These are phyloP conservation scores for Boloria selene DNA, from an alignment of 2,888 invertebrate genomes.

Conservation along the genomic window DNA sequence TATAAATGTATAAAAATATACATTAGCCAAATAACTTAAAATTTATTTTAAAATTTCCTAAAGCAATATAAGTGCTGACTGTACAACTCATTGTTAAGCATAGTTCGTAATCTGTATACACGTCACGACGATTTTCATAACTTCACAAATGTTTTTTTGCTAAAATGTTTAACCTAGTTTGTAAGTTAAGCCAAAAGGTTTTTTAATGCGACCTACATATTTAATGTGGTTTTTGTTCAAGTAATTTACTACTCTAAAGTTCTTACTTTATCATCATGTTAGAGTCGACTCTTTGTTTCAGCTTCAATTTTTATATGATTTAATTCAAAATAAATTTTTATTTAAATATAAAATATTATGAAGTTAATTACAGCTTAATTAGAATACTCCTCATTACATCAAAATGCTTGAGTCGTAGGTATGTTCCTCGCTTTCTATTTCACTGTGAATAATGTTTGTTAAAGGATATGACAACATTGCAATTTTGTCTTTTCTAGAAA, in stretches of 20 bases:
- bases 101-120: conserved; percentile 29
- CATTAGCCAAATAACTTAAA: too few relatives aligned
- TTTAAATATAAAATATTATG: too few relatives aligned
- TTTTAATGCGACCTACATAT: conserved; percentile 20
- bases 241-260: conserved; percentile 11
- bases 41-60: background rate
- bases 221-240: conserved; percentile 5
- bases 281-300: conserved; percentile 3
- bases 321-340: background rate
- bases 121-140: conserved; percentile 30
- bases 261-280: conserved; percentile 14
- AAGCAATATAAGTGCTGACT: conserved; percentile 5
- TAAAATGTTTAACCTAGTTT: conserved; percentile 22
- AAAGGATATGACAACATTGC: too few relatives aligned
- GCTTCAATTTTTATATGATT: background rate
- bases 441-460: too few relatives aligned
- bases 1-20: too few relatives aligned
- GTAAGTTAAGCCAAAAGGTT: conserved; percentile 14
- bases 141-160: conserved; percentile 20
- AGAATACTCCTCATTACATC: too few relatives aligned
- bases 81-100: conserved; percentile 20
- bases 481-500: too few relatives aligned
- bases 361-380: too few relatives aligned
- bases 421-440: too few relatives aligned
- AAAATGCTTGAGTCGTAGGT: too few relatives aligned